Conservation (phyloP, 2,113 vertebrate genomes). For the Colistium nudipinnis region DNA sequence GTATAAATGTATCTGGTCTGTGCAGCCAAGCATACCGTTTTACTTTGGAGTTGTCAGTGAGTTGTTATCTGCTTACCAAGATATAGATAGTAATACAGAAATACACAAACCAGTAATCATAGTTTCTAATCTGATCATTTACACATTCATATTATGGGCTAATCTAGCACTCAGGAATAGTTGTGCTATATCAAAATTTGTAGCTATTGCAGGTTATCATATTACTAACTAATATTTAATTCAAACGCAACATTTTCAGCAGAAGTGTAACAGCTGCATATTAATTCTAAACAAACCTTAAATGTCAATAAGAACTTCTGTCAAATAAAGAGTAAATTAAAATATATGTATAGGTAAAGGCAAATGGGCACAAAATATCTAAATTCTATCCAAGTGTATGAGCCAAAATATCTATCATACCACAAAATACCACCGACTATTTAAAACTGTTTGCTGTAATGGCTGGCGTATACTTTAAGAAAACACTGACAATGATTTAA, state of each 20-base stretch:
- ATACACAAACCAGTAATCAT: constrained; percentile 16
- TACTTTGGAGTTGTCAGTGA: background rate
- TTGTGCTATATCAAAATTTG: constrained; percentile 44
- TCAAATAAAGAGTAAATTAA: background rate
- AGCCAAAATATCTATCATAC: background rate
- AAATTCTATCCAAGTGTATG: background rate
- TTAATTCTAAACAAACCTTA: constrained; percentile 3
- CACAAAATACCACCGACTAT: background rate
- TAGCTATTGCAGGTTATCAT: constrained; percentile 35
- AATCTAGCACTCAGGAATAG: constrained; percentile 22
- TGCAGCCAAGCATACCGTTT: constrained; percentile 20
- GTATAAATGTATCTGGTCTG: constrained; percentile 7
- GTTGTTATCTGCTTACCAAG: background rate
- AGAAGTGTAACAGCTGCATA: constrained; percentile 21
- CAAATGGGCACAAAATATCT: background rate
- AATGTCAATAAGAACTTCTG: background rate
- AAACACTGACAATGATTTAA: background rate
- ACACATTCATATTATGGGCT: constrained; percentile 15
- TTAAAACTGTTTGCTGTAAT: constrained; percentile 1
- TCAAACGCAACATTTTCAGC: constrained; percentile 33
- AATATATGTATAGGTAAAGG: background rate
- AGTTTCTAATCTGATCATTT: constrained; percentile 16
- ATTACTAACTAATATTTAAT: constrained; percentile 41
- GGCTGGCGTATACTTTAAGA: no score
- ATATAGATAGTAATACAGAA: background rate